Conservation (phyloP, 2,113 vertebrate species). For the Carlito syrichta region DNA sequence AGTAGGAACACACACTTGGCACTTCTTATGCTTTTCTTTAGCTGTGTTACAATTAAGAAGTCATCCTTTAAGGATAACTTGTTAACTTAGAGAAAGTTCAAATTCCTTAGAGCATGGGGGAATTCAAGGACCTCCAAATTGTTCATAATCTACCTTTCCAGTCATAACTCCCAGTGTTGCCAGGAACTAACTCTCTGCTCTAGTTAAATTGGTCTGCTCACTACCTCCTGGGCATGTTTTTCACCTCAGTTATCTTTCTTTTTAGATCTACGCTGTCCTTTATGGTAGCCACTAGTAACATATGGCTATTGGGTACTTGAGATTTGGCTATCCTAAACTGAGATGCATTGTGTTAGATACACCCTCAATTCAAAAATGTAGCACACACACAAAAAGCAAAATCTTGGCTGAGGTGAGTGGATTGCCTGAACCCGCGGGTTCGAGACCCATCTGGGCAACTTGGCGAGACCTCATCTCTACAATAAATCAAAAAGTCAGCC, state of each 20-base stretch:
- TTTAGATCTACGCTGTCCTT: neutral
- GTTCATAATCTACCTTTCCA: neutral
- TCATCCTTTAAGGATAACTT: neutral
- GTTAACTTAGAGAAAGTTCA: neutral
- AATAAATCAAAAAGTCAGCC: too few relatives aligned
- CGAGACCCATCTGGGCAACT: too few relatives aligned
- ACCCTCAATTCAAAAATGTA: neutral
- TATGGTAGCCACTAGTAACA: neutral
- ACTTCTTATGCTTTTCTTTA: neutral
- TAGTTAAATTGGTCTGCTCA: neutral
- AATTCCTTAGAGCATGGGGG: neutral
- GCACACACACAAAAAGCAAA: too few relatives aligned
- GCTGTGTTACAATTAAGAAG: neutral
- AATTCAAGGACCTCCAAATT: neutral
- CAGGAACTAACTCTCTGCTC: neutral
- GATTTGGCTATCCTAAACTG: neutral
- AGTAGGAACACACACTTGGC: neutral
- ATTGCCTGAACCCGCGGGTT: too few relatives aligned
- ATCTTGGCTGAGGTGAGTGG: too few relatives aligned
- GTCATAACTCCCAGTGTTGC: neutral
- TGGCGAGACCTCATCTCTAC: too few relatives aligned
- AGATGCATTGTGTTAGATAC: neutral
- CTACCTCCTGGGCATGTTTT: neutral
- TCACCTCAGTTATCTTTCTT: neutral
- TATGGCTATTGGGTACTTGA: neutral